Conservation (phyloP, 2,888 invertebrate genomes). For the Callinectes sapidus region DNA sequence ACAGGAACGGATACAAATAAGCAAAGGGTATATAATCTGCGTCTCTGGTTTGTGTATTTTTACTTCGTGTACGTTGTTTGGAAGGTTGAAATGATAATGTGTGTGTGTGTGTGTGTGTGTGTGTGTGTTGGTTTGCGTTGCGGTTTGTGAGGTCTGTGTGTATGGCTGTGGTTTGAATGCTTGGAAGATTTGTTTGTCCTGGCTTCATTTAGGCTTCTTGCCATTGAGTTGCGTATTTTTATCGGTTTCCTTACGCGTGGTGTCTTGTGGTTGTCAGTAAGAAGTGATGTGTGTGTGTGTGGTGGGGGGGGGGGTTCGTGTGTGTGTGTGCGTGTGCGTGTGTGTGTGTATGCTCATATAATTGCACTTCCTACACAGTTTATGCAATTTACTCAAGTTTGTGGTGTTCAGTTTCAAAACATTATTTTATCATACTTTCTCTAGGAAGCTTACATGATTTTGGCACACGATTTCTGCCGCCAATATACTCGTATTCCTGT, state of each 20-base stretch:
- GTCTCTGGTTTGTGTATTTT: neutral
- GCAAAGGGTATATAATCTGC: neutral
- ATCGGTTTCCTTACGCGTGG: neutral
- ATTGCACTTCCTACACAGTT: neutral
- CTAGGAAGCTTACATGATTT: no score
- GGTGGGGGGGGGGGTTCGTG: neutral
- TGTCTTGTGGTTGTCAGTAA: neutral
- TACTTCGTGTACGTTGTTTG: neutral
- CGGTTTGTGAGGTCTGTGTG: neutral
- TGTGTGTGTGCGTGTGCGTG: neutral
- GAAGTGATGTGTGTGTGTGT: neutral
- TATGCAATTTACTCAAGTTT: no score
- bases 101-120: no score
- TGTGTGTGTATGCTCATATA: neutral
- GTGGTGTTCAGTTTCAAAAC: no score
- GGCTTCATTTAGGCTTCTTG: neutral
- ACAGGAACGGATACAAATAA: neutral
- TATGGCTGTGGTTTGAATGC: neutral
- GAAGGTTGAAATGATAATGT: neutral
- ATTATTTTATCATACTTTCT: no score
- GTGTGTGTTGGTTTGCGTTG: neutral
- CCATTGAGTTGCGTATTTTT: neutral
- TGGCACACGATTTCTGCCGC: no score
- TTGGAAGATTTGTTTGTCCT: neutral
- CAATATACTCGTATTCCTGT: no score